phyloP scores from a whole-genome alignment of 2,888 invertebrate genomes.

The Mycalesis mineus region DNA sequence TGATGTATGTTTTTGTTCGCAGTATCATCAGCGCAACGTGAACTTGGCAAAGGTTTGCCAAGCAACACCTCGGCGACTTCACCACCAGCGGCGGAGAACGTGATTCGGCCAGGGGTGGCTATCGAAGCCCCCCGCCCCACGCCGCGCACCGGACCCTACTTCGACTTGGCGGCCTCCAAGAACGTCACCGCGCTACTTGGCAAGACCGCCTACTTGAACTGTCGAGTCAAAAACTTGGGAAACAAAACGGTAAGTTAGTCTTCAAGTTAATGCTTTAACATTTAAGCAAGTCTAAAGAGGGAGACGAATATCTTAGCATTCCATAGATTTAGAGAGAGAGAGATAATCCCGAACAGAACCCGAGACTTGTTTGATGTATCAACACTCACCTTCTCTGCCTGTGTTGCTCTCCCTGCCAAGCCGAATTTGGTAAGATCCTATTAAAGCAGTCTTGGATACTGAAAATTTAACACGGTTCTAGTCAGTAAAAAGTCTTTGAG shows the following conservation, averaged over 20 bases:
- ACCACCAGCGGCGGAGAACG: constrained; percentile 76
- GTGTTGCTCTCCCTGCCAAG: too few relatives aligned
- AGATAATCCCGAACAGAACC: too few relatives aligned
- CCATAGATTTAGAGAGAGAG: too few relatives aligned
- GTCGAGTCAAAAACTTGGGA: constrained; percentile 92
- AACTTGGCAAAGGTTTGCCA: constrained; percentile 60
- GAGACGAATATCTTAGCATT: too few relatives aligned
- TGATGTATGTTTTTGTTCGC: constrained; percentile 26
- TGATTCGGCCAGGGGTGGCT: constrained; percentile 55
- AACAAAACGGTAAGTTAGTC: constrained; percentile 93
- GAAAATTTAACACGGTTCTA: too few relatives aligned
- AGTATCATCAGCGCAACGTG: constrained; percentile 73
- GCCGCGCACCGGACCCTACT: constrained; percentile 83
- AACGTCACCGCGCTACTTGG: constrained; percentile 90
- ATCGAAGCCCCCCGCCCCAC: constrained; percentile 66
- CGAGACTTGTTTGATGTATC: too few relatives aligned
- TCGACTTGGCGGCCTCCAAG: constrained; percentile 85
- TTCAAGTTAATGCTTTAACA: too few relatives aligned
- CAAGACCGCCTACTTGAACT: constrained; percentile 93
- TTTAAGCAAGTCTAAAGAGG: too few relatives aligned
- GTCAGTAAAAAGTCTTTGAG: too few relatives aligned
- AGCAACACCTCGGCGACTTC: constrained; percentile 62
- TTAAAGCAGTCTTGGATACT: too few relatives aligned
- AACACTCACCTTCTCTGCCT: too few relatives aligned
- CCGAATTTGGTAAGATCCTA: too few relatives aligned